A percentile compares a stretch with the other conserved stretches of the same genome.
phyloP scores from a whole-genome alignment of 2,797 vertebrate genomes.

The Trichosurus vulpecula region DNA sequence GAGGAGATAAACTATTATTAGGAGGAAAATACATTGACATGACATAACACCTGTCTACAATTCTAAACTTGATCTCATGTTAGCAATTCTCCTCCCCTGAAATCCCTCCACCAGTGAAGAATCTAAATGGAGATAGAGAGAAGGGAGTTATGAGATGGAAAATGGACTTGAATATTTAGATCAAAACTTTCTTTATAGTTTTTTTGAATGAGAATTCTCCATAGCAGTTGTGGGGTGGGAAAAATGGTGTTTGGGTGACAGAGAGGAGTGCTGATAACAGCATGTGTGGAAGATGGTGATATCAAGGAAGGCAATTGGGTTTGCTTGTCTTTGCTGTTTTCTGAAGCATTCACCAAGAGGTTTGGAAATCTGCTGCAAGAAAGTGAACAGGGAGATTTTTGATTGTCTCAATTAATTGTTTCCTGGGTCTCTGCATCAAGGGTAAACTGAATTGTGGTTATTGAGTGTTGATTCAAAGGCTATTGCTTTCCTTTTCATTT shows the following conservation, averaged over 20 bases:
- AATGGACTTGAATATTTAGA: neutral
- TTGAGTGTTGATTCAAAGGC: neutral
- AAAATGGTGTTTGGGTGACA: neutral
- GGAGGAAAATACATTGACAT: constrained; percentile 49
- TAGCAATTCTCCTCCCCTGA: neutral
- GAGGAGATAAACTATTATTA: constrained; percentile 54
- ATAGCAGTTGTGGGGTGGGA: neutral
- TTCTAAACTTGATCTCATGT: neutral
- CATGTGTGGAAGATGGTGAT: neutral
- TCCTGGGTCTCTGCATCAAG: neutral
- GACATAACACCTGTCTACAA: constrained; percentile 23
- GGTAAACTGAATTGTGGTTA: neutral
- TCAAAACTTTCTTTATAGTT: neutral
- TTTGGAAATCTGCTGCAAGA: constrained; percentile 48
- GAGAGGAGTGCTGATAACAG: neutral
- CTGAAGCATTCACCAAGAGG: constrained; percentile 2
- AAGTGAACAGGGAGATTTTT: constrained; percentile 11
- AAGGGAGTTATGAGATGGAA: constrained; percentile 21
- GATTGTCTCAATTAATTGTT: neutral
- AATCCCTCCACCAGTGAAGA: neutral
- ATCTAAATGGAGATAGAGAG: neutral
- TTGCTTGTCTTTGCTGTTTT: constrained; percentile 27
- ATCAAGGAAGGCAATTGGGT: constrained; percentile 19
- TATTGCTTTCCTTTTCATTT: neutral
- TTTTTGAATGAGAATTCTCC: neutral